These are phyloP conservation scores for Vultur gryphus DNA, from an alignment of 2,797 vertebrate species.

Conservation along the genomic window DNA sequence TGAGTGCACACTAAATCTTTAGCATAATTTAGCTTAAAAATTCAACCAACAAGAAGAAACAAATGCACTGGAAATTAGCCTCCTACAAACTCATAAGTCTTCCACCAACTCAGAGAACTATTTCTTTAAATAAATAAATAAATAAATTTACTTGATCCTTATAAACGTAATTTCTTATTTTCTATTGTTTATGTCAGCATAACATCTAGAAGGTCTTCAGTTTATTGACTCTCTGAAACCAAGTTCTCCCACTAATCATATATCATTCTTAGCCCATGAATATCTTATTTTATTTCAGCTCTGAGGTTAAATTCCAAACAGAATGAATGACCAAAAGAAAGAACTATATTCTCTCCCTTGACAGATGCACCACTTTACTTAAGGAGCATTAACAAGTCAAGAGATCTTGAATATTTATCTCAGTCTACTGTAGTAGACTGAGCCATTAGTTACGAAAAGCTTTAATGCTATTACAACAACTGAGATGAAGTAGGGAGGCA, in stretches of 20 bases:
- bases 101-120: not conserved
- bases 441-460: not conserved
- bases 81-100: not conserved
- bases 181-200: not conserved
- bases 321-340: not conserved
- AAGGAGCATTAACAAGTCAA: not conserved
- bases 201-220: not conserved
- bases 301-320: not conserved
- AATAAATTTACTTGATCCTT: not conserved
- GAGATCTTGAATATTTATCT: slow-evolving; percentile 13
- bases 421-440: not conserved
- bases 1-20: not conserved
- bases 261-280: not conserved
- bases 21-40: not conserved
- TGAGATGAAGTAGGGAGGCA: not conserved
- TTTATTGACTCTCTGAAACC: not conserved
- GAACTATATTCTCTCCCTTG: not conserved
- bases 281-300: not conserved
- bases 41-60: not conserved
- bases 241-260: not conserved
- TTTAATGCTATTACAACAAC: not conserved
- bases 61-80: not conserved
- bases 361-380: not conserved
- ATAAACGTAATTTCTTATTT: not conserved
- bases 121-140: not conserved